Evolutionary conservation across 1,140 invertebrate species (phyloP).

Genomic region (Plutomurus gul): DNA sequence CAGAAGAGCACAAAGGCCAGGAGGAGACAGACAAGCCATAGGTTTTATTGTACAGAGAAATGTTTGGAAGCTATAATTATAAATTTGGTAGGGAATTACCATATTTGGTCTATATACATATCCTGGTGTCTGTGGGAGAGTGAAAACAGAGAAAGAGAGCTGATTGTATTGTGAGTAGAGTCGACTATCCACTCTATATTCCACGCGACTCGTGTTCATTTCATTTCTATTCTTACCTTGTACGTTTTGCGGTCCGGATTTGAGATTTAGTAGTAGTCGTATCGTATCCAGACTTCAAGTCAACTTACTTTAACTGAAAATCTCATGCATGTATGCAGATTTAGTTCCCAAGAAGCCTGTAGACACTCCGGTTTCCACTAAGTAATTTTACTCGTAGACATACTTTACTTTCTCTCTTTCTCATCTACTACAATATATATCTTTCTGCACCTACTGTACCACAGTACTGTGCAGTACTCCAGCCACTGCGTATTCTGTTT

Average conservation of each 20-base stretch:
- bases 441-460: background rate
- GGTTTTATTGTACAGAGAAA: no score
- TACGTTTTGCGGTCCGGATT: background rate
- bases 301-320: background rate
- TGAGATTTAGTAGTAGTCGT: background rate
- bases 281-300: background rate
- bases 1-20: no score
- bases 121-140: background rate
- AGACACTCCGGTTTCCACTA: background rate
- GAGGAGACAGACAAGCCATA: no score
- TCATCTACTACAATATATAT: background rate
- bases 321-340: background rate
- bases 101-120: no score
- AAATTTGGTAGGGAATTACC: no score
- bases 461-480: background rate
- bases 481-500: background rate
- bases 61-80: no score
- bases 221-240: constrained; percentile 13
- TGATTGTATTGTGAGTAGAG: background rate
- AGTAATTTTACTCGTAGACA: background rate
- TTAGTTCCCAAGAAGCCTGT: background rate
- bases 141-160: background rate
- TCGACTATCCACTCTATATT: background rate
- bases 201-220: background rate
- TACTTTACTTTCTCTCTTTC: background rate